phyloP scores from a whole-genome alignment of 2,888 invertebrate genomes.

The Allacma fusca region DNA sequence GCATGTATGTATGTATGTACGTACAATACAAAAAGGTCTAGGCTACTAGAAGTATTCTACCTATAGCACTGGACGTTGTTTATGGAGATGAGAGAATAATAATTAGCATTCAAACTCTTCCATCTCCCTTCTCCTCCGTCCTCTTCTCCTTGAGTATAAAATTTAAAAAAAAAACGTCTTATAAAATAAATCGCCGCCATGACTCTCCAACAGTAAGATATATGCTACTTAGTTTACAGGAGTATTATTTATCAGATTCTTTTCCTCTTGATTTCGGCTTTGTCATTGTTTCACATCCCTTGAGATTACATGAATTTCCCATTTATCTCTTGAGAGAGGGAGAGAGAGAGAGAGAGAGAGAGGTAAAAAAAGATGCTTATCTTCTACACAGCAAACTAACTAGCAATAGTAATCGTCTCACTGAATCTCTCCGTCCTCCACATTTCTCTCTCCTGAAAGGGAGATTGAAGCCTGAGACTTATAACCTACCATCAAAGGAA shows the following conservation, averaged over 20 bases:
- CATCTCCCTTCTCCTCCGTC: no score
- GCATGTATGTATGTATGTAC: no score
- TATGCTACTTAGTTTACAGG: not conserved
- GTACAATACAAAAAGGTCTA: no score
- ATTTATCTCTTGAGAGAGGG: not conserved
- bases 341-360: not conserved
- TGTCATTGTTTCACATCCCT: conserved; percentile 5
- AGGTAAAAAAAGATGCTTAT: not conserved
- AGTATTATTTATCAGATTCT: not conserved
- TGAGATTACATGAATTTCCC: conserved; percentile 28
- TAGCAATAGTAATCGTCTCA: conserved; percentile 14
- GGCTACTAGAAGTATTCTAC: no score
- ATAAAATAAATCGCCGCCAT: conserved; percentile 37
- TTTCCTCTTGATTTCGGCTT: not conserved
- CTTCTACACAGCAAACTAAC: conserved; percentile 2
- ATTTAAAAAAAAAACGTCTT: not conserved
- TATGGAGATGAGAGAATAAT: conserved; percentile 4
- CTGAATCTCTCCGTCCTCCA: not conserved
- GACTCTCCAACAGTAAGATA: not conserved
- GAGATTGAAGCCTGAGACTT: no score
- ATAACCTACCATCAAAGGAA: no score
- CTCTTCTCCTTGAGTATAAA: no score
- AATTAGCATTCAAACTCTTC: conserved; percentile 7
- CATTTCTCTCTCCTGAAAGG: no score
- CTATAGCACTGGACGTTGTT: not conserved